phyloP scores from a whole-genome alignment of 37 sponge, comb jelly and placozoan genomes.

The Sycon ciliatum region DNA sequence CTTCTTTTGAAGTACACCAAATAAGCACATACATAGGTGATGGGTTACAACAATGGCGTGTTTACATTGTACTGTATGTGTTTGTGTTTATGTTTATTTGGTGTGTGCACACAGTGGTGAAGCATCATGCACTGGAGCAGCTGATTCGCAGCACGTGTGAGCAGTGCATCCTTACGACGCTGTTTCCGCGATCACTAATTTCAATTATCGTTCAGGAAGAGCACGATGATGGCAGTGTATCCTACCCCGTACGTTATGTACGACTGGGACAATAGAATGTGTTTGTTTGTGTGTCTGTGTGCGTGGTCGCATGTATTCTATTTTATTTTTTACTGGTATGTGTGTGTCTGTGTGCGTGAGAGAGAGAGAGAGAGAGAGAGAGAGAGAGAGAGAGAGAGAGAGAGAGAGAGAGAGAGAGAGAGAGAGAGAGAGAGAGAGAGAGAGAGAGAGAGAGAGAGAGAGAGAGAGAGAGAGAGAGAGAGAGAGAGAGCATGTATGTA shows the following conservation, averaged over 20 bases:
- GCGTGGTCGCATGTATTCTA: too few species aligned
- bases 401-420: not conserved
- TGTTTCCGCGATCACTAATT: not conserved
- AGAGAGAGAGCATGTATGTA: too few species aligned
- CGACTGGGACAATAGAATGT: too few species aligned
- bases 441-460: not conserved
- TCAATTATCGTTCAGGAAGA: not conserved
- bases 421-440: conserved; percentile 31
- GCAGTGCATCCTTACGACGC: not conserved
- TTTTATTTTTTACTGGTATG: conserved; percentile 11
- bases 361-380: not conserved
- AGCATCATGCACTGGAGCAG: not conserved
- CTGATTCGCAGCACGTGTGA: not conserved
- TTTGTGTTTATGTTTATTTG: not conserved
- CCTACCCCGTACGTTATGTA: too few species aligned
- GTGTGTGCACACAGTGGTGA: too few species aligned
- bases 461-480: not conserved
- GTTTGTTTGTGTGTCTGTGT: too few species aligned
- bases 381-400: not conserved
- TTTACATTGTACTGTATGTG: not conserved
- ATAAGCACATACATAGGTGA: too few species aligned
- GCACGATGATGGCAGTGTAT: conserved; percentile 12
- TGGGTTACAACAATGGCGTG: too few species aligned
- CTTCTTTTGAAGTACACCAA: too few species aligned
- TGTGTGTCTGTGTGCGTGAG: not conserved